phyloP scores from a whole-genome alignment of 1,140 invertebrate species.

The Chlorops oryzae region DNA sequence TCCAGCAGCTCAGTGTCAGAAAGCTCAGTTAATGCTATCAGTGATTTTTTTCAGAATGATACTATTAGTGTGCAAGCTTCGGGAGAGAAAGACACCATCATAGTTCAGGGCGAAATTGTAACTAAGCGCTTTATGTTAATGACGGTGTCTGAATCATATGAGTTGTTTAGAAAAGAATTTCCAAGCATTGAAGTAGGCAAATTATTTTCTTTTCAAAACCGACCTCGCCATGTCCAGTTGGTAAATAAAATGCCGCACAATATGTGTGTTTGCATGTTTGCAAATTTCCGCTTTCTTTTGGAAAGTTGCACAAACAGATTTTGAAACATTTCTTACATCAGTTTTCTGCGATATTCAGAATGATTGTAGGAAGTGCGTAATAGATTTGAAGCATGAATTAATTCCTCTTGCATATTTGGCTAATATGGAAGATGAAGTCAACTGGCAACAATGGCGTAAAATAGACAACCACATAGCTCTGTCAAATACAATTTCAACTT shows the following conservation, averaged over 20 bases:
- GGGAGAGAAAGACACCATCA: no score
- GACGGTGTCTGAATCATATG: no score
- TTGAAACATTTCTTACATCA: background rate
- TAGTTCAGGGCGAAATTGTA: no score
- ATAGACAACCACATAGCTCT: background rate
- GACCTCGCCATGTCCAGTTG: no score
- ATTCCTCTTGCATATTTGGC: background rate
- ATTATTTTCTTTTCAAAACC: no score
- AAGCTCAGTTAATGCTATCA: no score
- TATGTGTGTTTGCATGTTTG: conserved; percentile 17
- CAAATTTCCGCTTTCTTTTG: conserved; percentile 8
- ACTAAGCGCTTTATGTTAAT: no score
- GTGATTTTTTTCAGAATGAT: no score
- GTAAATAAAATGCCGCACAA: conserved; percentile 15
- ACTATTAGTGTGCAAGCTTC: no score
- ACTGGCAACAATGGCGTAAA: background rate
- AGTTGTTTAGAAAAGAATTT: no score
- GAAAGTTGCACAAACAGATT: background rate
- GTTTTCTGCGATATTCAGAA: conserved; percentile 5
- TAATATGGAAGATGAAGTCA: background rate
- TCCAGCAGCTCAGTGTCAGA: no score
- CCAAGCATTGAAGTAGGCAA: no score
- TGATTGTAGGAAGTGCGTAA: conserved; percentile 2
- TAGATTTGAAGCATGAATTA: background rate
- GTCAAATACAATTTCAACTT: conserved; percentile 1